Evolutionary conservation across 2,888 invertebrate species (phyloP).

Genomic region (Apantesis nais): DNA sequence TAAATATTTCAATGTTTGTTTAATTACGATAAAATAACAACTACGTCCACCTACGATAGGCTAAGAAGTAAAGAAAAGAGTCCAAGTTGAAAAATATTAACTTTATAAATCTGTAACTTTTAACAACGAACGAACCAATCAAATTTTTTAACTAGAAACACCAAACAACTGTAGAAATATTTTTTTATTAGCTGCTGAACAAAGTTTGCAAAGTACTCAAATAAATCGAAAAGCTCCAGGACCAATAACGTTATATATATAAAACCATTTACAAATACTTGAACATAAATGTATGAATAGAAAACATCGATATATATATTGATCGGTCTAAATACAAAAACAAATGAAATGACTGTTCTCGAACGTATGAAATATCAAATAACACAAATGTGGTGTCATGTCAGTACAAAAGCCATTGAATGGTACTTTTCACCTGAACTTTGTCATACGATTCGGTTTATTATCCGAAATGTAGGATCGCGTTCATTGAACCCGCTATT

Average conservation of each 20-base stretch:
- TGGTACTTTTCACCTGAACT: neutral
- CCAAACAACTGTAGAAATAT: too few relatives aligned
- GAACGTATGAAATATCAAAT: neutral
- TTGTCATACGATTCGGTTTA: neutral
- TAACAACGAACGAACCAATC: too few relatives aligned
- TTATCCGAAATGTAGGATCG: neutral
- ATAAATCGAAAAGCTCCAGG: too few relatives aligned
- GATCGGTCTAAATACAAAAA: neutral
- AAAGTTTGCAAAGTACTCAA: too few relatives aligned
- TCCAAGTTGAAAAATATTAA: too few relatives aligned
- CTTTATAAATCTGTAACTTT: too few relatives aligned
- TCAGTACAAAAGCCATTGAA: neutral
- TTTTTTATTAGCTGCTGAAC: too few relatives aligned
- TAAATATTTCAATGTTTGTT: too few relatives aligned
- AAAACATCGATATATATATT: neutral
- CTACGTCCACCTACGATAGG: too few relatives aligned
- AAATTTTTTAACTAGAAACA: too few relatives aligned
- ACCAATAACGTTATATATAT: too few relatives aligned
- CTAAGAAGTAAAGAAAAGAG: too few relatives aligned
- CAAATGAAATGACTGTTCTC: neutral
- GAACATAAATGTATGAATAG: neutral
- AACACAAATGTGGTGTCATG: neutral
- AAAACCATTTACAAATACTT: neutral
- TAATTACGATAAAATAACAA: neutral
- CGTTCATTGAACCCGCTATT: slow-evolving; percentile 1